phyloP scores from a whole-genome alignment of 2,113 vertebrate species.

The Tyto alba region DNA sequence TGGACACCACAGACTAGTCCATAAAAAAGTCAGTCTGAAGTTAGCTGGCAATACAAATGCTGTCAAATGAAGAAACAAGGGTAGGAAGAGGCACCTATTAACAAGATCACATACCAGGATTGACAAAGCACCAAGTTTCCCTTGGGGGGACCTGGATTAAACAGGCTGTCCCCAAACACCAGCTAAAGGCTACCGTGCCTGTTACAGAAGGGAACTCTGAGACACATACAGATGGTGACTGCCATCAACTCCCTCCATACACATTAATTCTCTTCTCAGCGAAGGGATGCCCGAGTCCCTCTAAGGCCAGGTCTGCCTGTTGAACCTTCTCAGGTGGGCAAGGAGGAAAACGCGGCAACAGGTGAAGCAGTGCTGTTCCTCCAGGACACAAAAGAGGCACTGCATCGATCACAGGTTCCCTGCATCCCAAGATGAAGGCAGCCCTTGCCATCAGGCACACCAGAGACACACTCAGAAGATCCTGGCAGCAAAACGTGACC shows the following conservation, averaged over 20 bases:
- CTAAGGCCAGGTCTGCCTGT: background rate
- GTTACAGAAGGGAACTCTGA: background rate
- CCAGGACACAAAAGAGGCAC: too few relatives aligned
- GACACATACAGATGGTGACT: accelerated
- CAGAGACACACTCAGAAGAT: accelerated
- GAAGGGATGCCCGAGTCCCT: accelerated
- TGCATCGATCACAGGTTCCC: background rate
- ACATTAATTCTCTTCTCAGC: background rate
- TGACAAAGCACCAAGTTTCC: background rate
- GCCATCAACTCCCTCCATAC: accelerated
- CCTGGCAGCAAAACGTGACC: accelerated
- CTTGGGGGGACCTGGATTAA: background rate
- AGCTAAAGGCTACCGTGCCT: background rate
- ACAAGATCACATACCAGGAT: background rate
- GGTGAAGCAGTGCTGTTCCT: background rate
- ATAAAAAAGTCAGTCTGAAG: background rate
- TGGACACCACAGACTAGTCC: background rate
- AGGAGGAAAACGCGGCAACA: background rate
- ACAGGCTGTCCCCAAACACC: background rate
- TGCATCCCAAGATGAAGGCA: accelerated
- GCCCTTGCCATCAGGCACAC: background rate
- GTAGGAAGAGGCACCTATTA: background rate
- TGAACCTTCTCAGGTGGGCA: background rate
- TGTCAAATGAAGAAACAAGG: background rate
- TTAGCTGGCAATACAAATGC: background rate